Base-by-base conservation (phyloP, 2,888 invertebrate species). In the Drosophila stalkeri region DNA sequence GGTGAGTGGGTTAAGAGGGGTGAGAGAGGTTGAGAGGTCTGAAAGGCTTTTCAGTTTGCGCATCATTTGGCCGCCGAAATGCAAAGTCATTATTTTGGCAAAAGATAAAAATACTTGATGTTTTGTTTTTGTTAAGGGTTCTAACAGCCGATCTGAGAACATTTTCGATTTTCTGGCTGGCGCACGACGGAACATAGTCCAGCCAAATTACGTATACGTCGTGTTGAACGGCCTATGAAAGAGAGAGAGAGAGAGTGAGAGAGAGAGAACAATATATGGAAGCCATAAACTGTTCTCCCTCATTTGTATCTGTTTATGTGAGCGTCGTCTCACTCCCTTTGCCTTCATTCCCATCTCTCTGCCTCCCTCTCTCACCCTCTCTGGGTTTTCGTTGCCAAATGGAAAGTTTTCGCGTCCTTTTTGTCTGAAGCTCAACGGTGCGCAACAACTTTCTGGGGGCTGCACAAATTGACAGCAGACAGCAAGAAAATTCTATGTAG, bases 41-140 rank as follows among this genome's bases (percentile, higher is more conserved):
- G n/a, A 33, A 52, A 14, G 20, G 49, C 23, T 63, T 54, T 47
- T 75, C 27, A 71, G 68, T 80, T 79, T 89, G 64, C 84, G 80
- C 84, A 84, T 81, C 87, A 80, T 84, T 89, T 85, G 72, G 46
- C 64, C 65, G 56, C 46, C 64, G 65, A 89, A 86, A 89, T 89
- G 86, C 85, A 75, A 77, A 80, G 79, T 88, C 89, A 85, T 88
- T 85, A 88, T 89, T 85, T 82, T 71, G 62, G 64, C 67, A 51
- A 64, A 52, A 77, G 66, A 81, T 81, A 86, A 73, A 81, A 85
- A 77, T 68, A 39, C 35, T 57, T 39, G 49, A 74, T 39, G 57
- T 70, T 80, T 87, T 75, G 60, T 71, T 67, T 65, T 49, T 27
- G 27, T 27, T 41, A 12, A 33, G 41, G 46, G 33, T n/a, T 47